Percentiles rank a stretch among this genome's conserved stretches.
phyloP scores from a whole-genome alignment of 2,888 invertebrate species.

The Macroteleia sp. region DNA sequence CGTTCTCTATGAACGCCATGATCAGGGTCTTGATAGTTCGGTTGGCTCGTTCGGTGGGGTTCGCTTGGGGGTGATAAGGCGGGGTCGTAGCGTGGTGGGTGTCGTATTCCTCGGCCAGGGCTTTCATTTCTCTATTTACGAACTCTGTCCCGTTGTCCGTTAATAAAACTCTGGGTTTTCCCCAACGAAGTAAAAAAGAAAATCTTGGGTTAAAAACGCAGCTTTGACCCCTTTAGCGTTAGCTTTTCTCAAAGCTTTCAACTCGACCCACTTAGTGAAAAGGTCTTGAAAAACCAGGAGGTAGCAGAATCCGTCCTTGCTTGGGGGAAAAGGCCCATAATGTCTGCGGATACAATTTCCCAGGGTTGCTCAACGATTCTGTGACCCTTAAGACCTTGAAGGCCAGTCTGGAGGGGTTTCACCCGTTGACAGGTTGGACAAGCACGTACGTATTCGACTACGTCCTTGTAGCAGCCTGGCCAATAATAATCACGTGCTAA shows the following conservation, averaged over 20 bases:
- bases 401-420: no score
- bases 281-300: not conserved
- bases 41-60: not conserved
- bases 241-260: not conserved
- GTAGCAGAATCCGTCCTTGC: not conserved
- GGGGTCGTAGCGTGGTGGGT: not conserved
- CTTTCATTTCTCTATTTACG: not conserved
- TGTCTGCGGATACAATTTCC: not conserved
- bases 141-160: no score
- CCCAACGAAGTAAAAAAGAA: not conserved
- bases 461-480: constrained; percentile 15
- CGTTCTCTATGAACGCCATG: not conserved
- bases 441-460: no score
- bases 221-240: not conserved
- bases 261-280: constrained; percentile 1
- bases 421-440: no score
- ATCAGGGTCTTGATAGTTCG: not conserved
- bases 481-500: constrained; percentile 22
- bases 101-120: not conserved
- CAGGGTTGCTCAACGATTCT: not conserved
- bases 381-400: no score
- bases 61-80: constrained; percentile 3
- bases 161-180: not conserved
- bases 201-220: not conserved
- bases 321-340: constrained; percentile 19